Evolutionary conservation across 2,888 invertebrate genomes (phyloP), one percentile per base, ranked within the genome.

Genomic region (Pseudococcus viburni): DNA sequence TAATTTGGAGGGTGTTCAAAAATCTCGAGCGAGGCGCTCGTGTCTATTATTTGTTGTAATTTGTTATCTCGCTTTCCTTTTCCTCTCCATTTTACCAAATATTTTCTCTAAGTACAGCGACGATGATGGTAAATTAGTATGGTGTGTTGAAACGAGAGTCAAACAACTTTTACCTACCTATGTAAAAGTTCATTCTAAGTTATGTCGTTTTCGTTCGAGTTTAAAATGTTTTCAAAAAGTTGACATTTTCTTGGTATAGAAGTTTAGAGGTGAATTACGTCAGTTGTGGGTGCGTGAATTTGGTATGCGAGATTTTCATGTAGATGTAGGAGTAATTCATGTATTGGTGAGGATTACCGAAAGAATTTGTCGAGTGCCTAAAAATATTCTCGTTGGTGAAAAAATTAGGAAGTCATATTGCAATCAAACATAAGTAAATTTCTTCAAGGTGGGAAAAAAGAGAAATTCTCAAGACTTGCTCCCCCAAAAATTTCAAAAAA

Each of bases 1-100:
- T 77, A 42, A 77, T 77, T 77, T 77, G 77, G 77, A 77, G 77
- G 77, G 77, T 77, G 77, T 77, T 77, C 77, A 77, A 77, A 77
- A 77, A 77, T 42, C 39, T 77, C 42, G 12, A 17, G n/a, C 17
- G 17, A 42, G 77, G 77, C 33, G 77, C 77, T 77, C 77, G 42
- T 77, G 33, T 77, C 42, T 77, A 77, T 42, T 42, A 42, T 77
- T 77, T 42, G 77, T 77, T 39, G 77, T 77, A 77, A 77, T 77
- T 77, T 77, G 77, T 77, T 77, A 77, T 77, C 77, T 77, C 39
- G 77, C 42, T 42, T 77, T 77, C 42, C 42, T 39, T 42, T 42
- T 9, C 9, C 42, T 42, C 42, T 42, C 9, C 11, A 77, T 77
- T 77, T 33, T 77, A 77, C 33, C 77, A 42, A 77, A 77, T 42